Conservation (phyloP, 2,797 vertebrate genomes). For the Darevskia nairensis region DNA sequence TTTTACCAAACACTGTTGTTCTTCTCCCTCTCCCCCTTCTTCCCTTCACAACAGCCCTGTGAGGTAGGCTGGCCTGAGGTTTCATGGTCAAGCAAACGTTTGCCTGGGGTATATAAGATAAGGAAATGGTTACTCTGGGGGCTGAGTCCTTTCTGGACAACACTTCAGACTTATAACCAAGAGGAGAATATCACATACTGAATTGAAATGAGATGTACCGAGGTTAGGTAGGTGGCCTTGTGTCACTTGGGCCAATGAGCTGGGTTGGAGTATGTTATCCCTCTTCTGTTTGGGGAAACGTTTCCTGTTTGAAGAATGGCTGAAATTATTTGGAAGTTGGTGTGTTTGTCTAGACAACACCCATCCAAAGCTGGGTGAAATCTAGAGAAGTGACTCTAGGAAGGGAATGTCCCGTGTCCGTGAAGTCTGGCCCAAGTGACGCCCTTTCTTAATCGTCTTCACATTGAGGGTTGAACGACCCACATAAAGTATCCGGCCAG, state of each 20-base stretch:
- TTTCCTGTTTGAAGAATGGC: too few species aligned
- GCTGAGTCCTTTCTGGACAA: not conserved
- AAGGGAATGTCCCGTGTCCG: not conserved
- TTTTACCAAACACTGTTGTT: not conserved
- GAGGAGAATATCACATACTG: too few species aligned
- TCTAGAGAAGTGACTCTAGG: too few species aligned
- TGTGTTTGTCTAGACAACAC: too few species aligned
- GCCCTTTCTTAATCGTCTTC: slow-evolving; percentile 73
- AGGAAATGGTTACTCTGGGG: not conserved
- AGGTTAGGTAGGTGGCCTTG: not conserved
- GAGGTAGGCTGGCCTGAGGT: not conserved
- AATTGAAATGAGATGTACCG: not conserved
- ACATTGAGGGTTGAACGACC: slow-evolving; percentile 80
- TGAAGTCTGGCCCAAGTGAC: fast-evolving
- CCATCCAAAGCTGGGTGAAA: not conserved
- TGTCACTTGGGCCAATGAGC: not conserved
- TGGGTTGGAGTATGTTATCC: too few species aligned
- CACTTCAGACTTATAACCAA: fast-evolving
- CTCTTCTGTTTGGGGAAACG: too few species aligned
- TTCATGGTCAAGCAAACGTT: not conserved
- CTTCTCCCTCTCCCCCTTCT: not conserved
- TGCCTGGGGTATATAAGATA: too few species aligned
- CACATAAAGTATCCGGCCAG: slow-evolving; percentile 87
- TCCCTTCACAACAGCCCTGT: not conserved
- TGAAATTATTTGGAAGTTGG: not conserved